These are phyloP conservation scores for Bathynomus jamesi DNA, from an alignment of 1,140 invertebrate genomes.

Conservation along the genomic window DNA sequence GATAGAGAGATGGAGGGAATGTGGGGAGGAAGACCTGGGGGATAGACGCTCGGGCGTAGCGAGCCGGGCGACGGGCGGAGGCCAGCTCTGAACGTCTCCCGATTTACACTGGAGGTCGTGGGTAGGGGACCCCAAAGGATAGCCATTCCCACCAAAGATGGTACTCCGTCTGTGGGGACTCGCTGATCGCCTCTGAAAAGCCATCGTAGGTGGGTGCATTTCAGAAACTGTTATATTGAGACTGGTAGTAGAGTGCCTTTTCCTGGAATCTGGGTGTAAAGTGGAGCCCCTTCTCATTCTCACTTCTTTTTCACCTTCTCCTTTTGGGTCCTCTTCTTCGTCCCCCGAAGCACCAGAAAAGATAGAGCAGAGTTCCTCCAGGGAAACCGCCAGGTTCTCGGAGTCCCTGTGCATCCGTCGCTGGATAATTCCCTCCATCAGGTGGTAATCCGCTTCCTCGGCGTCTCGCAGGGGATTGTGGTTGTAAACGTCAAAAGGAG, in stretches of 20 bases:
- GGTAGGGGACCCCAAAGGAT: not conserved
- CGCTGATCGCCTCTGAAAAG: too few species aligned
- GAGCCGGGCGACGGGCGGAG: not conserved
- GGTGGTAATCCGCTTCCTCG: slow-evolving; percentile 80
- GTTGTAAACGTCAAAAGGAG: slow-evolving; percentile 15
- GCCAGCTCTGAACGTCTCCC: not conserved
- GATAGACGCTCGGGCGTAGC: not conserved
- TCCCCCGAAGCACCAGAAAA: slow-evolving; percentile 24
- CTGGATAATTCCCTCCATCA: slow-evolving; percentile 82
- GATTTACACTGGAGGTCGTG: not conserved
- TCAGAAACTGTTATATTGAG: too few species aligned
- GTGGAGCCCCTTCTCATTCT: too few species aligned
- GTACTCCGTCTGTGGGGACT: not conserved
- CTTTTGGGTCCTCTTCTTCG: slow-evolving; percentile 14
- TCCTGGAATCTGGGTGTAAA: too few species aligned
- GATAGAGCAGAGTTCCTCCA: slow-evolving; percentile 38
- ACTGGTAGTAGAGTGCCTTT: too few species aligned
- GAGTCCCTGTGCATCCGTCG: slow-evolving; percentile 57
- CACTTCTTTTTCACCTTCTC: not conserved
- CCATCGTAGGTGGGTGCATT: too few species aligned
- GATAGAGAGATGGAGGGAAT: not conserved
- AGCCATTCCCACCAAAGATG: not conserved
- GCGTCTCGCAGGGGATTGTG: slow-evolving; percentile 64
- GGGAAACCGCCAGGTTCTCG: slow-evolving; percentile 41
- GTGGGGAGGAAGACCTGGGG: not conserved